These are phyloP conservation scores for Gambusia holbrooki DNA, from an alignment of 2,113 vertebrate genomes.

Conservation along the genomic window DNA sequence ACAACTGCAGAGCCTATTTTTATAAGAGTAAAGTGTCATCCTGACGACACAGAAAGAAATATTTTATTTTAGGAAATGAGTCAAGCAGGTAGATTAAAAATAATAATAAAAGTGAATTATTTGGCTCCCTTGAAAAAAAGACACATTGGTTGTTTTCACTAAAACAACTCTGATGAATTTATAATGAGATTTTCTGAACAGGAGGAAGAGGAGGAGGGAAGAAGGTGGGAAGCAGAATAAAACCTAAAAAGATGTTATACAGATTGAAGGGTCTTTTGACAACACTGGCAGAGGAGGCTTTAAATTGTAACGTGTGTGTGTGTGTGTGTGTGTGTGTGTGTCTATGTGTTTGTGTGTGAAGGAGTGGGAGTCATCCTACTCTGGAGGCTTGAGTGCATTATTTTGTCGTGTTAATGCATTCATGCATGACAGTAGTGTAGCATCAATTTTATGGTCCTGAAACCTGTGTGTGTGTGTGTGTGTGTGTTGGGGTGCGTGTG, in stretches of 20 bases:
- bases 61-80: neutral
- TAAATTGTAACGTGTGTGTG: constrained; percentile 27
- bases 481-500: neutral
- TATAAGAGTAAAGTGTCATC: neutral
- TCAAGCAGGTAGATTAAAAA: neutral
- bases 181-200: constrained; percentile 62
- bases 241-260: constrained; percentile 26
- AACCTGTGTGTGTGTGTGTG: constrained; percentile 7
- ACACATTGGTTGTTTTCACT: constrained; percentile 47
- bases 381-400: constrained; percentile 53
- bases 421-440: constrained; percentile 48
- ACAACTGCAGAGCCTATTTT: neutral
- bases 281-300: constrained; percentile 32
- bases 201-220: constrained; percentile 18
- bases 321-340: constrained; percentile 29
- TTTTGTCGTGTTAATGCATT: constrained; percentile 45
- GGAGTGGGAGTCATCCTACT: constrained; percentile 51
- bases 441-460: constrained; percentile 51
- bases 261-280: constrained; percentile 36
- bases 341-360: constrained; percentile 35
- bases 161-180: constrained; percentile 59
- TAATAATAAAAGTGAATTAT: neutral
- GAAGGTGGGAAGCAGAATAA: constrained; percentile 14
- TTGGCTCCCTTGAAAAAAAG: neutral
- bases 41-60: neutral